Percentiles rank a stretch among this genome's conserved stretches.
Conservation (phyloP, 2,888 invertebrate genomes). For the Spilosoma lubricipeda region DNA sequence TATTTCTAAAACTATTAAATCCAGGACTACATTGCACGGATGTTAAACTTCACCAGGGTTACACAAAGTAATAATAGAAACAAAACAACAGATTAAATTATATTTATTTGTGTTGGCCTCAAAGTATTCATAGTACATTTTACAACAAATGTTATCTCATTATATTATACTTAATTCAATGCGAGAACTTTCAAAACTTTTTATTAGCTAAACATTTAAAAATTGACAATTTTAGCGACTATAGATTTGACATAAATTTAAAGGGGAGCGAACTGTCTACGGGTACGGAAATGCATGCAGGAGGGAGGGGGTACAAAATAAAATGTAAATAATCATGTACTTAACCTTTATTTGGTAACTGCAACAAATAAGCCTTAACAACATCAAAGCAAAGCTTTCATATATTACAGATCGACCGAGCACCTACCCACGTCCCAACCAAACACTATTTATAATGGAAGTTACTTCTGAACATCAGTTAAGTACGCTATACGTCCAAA, state of each 20-base stretch:
- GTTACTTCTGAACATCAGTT: conserved; percentile 34
- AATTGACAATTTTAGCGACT: conserved; percentile 81
- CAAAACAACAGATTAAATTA: conserved; percentile 73
- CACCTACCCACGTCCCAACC: conserved; percentile 20
- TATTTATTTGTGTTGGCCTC: conserved; percentile 82
- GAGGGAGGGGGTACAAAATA: conserved; percentile 59
- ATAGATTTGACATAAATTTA: conserved; percentile 33
- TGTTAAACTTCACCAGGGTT: background rate
- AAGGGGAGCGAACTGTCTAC: conserved; percentile 23
- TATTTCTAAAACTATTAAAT: background rate
- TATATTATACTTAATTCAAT: conserved; percentile 74
- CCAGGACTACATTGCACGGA: background rate
- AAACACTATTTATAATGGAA: conserved; percentile 32
- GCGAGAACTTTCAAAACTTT: conserved; percentile 73
- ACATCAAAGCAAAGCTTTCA: conserved; percentile 64
- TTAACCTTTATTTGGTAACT: conserved; percentile 83
- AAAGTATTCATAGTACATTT: conserved; percentile 82
- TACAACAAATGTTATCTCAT: conserved; percentile 81
- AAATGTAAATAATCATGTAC: conserved; percentile 66
- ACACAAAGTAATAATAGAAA: conserved; percentile 46
- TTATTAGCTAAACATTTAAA: conserved; percentile 80
- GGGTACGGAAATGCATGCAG: conserved; percentile 38
- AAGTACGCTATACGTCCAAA: conserved; percentile 46
- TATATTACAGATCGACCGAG: conserved; percentile 54
- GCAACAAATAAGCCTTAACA: conserved; percentile 75